Conservation (phyloP, 2,797 vertebrate species). For the Sylvilagus floridanus region DNA sequence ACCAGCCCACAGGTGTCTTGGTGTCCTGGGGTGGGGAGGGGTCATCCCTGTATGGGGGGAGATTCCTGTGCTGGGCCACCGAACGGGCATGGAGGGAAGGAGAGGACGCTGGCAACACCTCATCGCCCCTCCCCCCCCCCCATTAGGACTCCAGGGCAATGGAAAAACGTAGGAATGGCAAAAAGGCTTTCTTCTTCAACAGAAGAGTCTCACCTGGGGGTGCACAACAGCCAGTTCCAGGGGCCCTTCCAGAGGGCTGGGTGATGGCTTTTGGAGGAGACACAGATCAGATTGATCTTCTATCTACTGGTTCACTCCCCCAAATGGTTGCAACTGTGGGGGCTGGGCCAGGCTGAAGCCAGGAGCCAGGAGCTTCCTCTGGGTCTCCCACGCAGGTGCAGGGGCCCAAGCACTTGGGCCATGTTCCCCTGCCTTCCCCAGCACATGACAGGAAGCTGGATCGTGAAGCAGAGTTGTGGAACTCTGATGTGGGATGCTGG, state of each 20-base stretch:
- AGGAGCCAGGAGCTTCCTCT: too few relatives aligned
- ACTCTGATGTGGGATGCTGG: too few relatives aligned
- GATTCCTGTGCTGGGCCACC: background rate
- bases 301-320: too few relatives aligned
- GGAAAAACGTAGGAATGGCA: background rate
- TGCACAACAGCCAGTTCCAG: background rate
- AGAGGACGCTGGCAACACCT: background rate
- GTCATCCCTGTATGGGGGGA: background rate
- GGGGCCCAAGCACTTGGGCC: too few relatives aligned
- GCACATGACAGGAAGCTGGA: too few relatives aligned
- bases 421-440: too few relatives aligned
- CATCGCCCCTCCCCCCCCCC: background rate
- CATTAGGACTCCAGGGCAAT: background rate
- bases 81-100: background rate
- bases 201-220: background rate
- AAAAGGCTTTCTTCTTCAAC: background rate
- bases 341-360: too few relatives aligned
- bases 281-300: too few relatives aligned
- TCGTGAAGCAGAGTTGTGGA: too few relatives aligned
- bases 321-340: too few relatives aligned
- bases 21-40: background rate
- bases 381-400: too few relatives aligned
- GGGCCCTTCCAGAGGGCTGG: background rate
- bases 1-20: background rate
- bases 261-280: background rate